phyloP scores from a whole-genome alignment of 2,888 invertebrate species.

The Eucera pruinosa region DNA sequence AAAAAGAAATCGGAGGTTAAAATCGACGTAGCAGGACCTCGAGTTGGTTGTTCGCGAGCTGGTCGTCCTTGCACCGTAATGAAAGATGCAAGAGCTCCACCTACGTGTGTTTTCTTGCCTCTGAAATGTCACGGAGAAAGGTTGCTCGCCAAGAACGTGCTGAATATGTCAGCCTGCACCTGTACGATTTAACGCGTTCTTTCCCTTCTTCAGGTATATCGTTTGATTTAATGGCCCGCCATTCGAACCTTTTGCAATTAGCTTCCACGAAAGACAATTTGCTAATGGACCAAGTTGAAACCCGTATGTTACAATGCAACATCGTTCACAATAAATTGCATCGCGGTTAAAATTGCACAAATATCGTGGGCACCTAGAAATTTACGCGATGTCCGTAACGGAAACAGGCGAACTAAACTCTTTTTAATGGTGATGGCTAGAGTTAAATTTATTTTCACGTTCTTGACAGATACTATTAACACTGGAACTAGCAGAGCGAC shows the following conservation, averaged over 20 bases:
- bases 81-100: slow-evolving; percentile 70
- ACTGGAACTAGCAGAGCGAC: no score
- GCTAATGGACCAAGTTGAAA: slow-evolving; percentile 19
- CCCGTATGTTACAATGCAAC: neutral
- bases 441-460: no score
- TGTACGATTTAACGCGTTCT: slow-evolving; percentile 52
- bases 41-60: slow-evolving; percentile 16
- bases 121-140: slow-evolving; percentile 75
- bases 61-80: slow-evolving; percentile 72
- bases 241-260: slow-evolving; percentile 39
- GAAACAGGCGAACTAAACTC: no score
- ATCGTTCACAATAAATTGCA: slow-evolving; percentile 4
- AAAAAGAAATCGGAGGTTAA: neutral
- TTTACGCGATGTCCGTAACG: no score
- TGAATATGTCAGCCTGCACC: slow-evolving; percentile 58
- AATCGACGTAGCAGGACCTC: slow-evolving; percentile 32
- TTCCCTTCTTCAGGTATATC: slow-evolving; percentile 19
- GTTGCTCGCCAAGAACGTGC: slow-evolving; percentile 64
- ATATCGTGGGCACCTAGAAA: no score
- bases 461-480: no score
- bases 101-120: slow-evolving; percentile 69
- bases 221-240: slow-evolving; percentile 28
- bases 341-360: no score
- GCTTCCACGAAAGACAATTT: slow-evolving; percentile 31
- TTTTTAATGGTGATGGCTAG: no score